Conservation (phyloP, 2,113 vertebrate genomes). For the Agapornis roseicollis region DNA sequence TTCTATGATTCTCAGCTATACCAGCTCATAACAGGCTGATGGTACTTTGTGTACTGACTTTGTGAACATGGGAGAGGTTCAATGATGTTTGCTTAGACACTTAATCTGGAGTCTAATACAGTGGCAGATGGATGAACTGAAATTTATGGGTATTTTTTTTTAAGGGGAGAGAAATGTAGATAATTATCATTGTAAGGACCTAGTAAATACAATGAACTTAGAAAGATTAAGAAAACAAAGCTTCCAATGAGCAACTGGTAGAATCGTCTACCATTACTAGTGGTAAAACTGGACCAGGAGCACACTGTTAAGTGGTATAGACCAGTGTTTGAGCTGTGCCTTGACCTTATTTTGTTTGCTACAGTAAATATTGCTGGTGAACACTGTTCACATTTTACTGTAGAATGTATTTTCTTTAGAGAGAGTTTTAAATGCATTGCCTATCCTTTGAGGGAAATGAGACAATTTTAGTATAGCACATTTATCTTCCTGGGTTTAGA, state of each 20-base stretch:
- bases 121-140: not conserved
- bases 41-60: not conserved
- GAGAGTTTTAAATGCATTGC: not conserved
- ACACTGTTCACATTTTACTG: not conserved
- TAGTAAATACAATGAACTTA: not conserved
- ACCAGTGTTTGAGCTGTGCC: not conserved
- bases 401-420: not conserved
- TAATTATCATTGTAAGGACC: not conserved
- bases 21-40: not conserved
- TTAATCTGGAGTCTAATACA: not conserved
- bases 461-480: not conserved
- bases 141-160: not conserved
- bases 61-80: not conserved
- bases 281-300: not conserved
- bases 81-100: not conserved
- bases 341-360: not conserved
- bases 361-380: not conserved
- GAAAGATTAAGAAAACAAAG: not conserved
- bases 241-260: not conserved
- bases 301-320: not conserved
- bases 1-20: not conserved
- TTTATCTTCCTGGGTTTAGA: not conserved
- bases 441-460: not conserved
- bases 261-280: not conserved
- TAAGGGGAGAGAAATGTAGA: not conserved